These are phyloP conservation scores for Dicyrtomina minuta DNA, from an alignment of 2,888 invertebrate species.

Conservation along the genomic window DNA sequence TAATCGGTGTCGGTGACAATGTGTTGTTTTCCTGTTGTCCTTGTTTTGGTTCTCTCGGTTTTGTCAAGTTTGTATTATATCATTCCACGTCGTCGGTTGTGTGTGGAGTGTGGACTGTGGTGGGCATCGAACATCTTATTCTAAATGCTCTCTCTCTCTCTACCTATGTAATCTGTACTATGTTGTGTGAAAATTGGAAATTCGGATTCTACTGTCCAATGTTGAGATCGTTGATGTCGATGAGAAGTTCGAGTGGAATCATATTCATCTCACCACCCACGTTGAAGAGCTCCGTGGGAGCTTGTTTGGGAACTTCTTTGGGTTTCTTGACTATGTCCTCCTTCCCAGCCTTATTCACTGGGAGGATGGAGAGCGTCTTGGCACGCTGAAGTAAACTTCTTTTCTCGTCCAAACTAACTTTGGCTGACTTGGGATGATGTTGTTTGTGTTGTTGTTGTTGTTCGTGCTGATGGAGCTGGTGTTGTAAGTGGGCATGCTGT, in stretches of 20 bases:
- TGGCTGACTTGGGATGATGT: constrained; percentile 15
- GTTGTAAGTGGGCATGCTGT: constrained; percentile 30
- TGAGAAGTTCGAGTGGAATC: constrained; percentile 53
- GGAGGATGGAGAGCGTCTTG: constrained; percentile 52
- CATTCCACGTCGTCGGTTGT: no score
- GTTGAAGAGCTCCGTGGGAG: constrained; percentile 52
- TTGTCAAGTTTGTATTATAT: no score
- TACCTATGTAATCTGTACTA: no score
- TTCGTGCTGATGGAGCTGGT: constrained; percentile 12
- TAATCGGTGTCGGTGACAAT: no score
- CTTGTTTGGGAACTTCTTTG: constrained; percentile 35
- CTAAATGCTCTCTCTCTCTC: no score
- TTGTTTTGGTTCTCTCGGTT: no score
- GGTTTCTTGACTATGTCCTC: constrained; percentile 39
- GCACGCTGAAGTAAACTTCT: constrained; percentile 51
- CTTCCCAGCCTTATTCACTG: constrained; percentile 41
- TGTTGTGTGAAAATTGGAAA: no score
- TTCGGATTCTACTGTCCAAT: constrained; percentile 23
- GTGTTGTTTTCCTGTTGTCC: no score
- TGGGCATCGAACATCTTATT: no score
- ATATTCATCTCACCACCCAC: constrained; percentile 54
- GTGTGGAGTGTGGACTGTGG: no score
- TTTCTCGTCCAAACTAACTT: constrained; percentile 40
- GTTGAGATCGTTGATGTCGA: constrained; percentile 52
- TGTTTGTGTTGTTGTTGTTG: constrained; percentile 11